Percentiles rank a stretch among this genome's conserved stretches.
phyloP scores from a whole-genome alignment of 2,797 vertebrate species.

The Falco peregrinus region DNA sequence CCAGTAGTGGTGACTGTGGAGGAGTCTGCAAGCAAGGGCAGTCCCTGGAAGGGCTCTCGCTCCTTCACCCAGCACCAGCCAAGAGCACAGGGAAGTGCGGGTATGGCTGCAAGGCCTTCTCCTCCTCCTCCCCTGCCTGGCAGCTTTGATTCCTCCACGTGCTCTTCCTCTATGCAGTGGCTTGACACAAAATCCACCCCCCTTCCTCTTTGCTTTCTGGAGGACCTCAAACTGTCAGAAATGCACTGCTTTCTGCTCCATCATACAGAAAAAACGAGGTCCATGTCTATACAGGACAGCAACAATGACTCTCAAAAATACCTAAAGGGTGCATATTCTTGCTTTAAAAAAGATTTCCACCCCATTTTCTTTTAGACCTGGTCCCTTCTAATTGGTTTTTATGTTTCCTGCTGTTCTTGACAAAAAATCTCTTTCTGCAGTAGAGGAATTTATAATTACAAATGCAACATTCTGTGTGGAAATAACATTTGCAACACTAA shows the following conservation, averaged over 20 bases:
- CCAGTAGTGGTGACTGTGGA: not conserved
- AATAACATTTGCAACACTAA: constrained; percentile 9
- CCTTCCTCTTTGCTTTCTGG: not conserved
- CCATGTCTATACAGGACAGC: not conserved
- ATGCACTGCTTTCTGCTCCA: not conserved
- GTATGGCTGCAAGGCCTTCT: not conserved
- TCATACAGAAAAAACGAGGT: not conserved
- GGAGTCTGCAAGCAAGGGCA: not conserved
- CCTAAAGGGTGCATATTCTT: not conserved
- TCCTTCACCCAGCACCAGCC: not conserved
- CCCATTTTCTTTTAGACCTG: not conserved
- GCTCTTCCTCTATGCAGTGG: not conserved
- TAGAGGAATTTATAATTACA: not conserved
- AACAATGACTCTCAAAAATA: not conserved
- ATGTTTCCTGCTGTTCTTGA: not conserved
- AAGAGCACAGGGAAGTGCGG: not conserved
- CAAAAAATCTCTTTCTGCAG: not conserved
- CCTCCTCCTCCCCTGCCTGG: not conserved
- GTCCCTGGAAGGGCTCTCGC: not conserved
- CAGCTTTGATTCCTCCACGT: not conserved
- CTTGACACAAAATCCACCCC: not conserved
- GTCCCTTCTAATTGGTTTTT: not conserved
- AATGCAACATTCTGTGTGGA: not conserved
- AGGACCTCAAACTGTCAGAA: not conserved
- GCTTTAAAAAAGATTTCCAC: not conserved